These are phyloP conservation scores for Lates calcarifer DNA, from an alignment of 2,113 vertebrate genomes.

Conservation along the genomic window DNA sequence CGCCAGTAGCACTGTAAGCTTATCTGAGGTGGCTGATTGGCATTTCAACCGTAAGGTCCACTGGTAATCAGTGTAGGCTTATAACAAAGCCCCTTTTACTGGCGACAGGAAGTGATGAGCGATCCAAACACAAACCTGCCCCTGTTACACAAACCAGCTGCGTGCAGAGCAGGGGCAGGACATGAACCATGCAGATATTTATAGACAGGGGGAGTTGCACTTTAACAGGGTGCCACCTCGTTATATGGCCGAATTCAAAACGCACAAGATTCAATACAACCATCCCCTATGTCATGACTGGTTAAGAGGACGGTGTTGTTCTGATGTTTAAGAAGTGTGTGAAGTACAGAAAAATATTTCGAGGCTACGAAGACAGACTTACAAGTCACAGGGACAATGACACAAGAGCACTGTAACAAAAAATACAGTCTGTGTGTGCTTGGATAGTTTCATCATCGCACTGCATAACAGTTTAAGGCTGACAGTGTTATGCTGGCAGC, in stretches of 20 bases:
- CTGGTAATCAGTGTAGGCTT: slow-evolving; percentile 47
- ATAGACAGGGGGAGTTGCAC: slow-evolving; percentile 68
- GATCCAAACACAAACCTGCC: slow-evolving; percentile 65
- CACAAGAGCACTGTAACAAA: background rate
- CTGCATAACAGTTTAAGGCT: background rate
- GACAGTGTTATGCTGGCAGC: slow-evolving; percentile 2
- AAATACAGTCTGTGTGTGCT: background rate
- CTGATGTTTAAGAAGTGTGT: background rate
- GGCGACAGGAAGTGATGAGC: slow-evolving; percentile 65
- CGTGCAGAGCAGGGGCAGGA: slow-evolving; percentile 52
- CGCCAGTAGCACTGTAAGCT: slow-evolving; percentile 30
- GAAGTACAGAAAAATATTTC: slow-evolving; percentile 4
- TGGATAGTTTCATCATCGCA: background rate
- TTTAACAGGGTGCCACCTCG: slow-evolving; percentile 64
- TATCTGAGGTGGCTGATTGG: slow-evolving; percentile 47
- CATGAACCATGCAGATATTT: slow-evolving; percentile 72
- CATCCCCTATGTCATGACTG: slow-evolving; percentile 11
- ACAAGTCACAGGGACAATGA: background rate
- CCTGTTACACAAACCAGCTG: slow-evolving; percentile 68
- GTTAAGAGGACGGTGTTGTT: background rate
- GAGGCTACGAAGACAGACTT: background rate
- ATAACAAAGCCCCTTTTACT: slow-evolving; percentile 68
- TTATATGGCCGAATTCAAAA: slow-evolving; percentile 49
- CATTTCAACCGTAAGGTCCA: slow-evolving; percentile 48
- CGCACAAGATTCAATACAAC: slow-evolving; percentile 29